Conservation (phyloP, 2,888 invertebrate genomes). For the Apantesis nais region DNA sequence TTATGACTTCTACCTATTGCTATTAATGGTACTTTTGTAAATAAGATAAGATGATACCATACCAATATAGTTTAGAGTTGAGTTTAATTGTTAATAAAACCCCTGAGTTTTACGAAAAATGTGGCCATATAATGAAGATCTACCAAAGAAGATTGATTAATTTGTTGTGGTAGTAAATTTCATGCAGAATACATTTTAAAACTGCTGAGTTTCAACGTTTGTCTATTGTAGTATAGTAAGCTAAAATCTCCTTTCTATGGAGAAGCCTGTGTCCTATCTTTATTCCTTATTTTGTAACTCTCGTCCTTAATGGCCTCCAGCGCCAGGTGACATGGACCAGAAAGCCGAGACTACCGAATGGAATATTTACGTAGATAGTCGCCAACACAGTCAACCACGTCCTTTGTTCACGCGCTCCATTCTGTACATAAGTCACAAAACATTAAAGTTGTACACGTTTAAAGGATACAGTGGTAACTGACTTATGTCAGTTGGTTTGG, state of each 20-base stretch:
- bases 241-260: too few relatives aligned
- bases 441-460: background rate
- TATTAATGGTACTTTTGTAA: too few relatives aligned
- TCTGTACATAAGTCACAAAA: background rate
- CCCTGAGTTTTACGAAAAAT: too few relatives aligned
- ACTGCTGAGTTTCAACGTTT: too few relatives aligned
- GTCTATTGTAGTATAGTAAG: too few relatives aligned
- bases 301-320: constrained; percentile 18
- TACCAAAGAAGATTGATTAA: background rate
- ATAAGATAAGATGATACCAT: too few relatives aligned
- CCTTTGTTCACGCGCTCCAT: constrained; percentile 11
- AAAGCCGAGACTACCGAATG: constrained; percentile 22
- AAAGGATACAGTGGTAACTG: background rate
- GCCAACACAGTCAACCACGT: constrained; percentile 7
- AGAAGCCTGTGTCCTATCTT: background rate
- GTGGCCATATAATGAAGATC: background rate
- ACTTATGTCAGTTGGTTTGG: background rate
- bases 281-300: background rate
- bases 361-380: constrained; percentile 30
- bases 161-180: background rate
- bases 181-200: too few relatives aligned
- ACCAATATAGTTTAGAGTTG: too few relatives aligned
- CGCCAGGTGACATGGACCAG: constrained; percentile 9
- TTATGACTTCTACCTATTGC: too few relatives aligned
- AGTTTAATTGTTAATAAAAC: too few relatives aligned